These are phyloP conservation scores for Rhyacophila evoluta DNA, from an alignment of 2,888 invertebrate species.

Conservation along the genomic window DNA sequence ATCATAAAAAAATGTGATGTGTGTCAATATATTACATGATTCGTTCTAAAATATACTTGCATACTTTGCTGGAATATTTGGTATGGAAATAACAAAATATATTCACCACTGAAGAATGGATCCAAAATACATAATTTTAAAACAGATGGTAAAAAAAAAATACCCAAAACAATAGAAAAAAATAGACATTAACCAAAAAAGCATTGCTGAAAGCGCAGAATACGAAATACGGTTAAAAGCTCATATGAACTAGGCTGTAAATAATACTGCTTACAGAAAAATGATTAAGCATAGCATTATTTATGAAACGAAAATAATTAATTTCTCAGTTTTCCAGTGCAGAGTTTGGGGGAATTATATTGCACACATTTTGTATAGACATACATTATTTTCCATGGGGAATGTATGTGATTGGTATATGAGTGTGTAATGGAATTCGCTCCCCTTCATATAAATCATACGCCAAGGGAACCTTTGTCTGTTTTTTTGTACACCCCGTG, in stretches of 20 bases:
- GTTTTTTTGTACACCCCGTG: not conserved
- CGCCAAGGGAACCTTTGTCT: conserved; percentile 17
- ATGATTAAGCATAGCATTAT: conserved; percentile 9
- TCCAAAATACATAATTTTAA: not conserved
- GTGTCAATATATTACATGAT: no score
- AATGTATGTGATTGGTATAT: conserved; percentile 7
- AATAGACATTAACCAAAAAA: not conserved
- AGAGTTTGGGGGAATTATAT: conserved; percentile 21
- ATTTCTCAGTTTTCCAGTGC: conserved; percentile 20
- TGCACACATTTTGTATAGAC: conserved; percentile 23
- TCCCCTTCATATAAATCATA: conserved; percentile 16
- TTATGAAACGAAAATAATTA: conserved; percentile 14
- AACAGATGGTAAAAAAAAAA: conserved; percentile 6
- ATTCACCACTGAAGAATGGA: not conserved
- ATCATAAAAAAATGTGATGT: no score
- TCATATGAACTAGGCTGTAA: conserved; percentile 18
- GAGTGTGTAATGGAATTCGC: conserved; percentile 27
- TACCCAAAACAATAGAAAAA: not conserved
- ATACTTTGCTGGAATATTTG: no score
- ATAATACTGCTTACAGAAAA: conserved; percentile 10
- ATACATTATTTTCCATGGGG: conserved; percentile 16
- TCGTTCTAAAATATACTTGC: no score
- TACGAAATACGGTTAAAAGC: not conserved
- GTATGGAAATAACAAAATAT: not conserved
- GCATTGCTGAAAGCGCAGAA: not conserved